Base-by-base conservation (phyloP, 2,888 invertebrate species). In the Stenolophus ochropezus region DNA sequence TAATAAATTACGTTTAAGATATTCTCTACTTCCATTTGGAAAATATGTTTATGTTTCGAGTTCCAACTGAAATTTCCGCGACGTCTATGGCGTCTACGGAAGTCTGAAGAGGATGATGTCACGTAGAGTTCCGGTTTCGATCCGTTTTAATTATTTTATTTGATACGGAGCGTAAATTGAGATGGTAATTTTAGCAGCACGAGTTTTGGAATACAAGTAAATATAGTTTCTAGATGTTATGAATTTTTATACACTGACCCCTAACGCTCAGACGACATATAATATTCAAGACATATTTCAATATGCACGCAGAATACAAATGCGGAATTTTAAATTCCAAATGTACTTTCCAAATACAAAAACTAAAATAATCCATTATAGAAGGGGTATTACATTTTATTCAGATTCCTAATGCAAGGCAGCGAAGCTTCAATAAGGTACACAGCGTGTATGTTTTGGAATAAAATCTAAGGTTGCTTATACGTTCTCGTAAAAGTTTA, bases 81-180 rank as follows among this genome's bases (percentile, higher is more conserved):
- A 42, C 33, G 33, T 42, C 33, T 42, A 42, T 42, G 33, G 33
- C 4, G 33, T 11, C 33, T 42, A 42, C 11, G 21, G 56, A 53
- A 53, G 21, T n/a, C 61, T 25, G 11, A 11, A n/a, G 4, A n/a
- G 61, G 14, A 25, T 23, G 61, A 27, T 61, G 61, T 61, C 61
- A 61, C 61, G 25, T 21, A 25, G 25, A n/a, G 23, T 61, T 61
- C 61, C 61, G 61, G 61, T 25, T 61, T 61, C 61, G 61, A 61
- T 61, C 14, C 25, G 61, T 61, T 61, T 61, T 61, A 61, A 61
- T 61, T 61, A 61, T 61, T 61, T 61, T 61, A 61, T 61, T 61
- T 61, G 61, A 25, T 61, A 61, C 61, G 4, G 25, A 61, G 61
- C 25, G 61, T n/a, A 61, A 61, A 61, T 61, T 61, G 61, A 27